phyloP scores from a whole-genome alignment of 2,888 invertebrate species.

The Eupithecia dodoneata region DNA sequence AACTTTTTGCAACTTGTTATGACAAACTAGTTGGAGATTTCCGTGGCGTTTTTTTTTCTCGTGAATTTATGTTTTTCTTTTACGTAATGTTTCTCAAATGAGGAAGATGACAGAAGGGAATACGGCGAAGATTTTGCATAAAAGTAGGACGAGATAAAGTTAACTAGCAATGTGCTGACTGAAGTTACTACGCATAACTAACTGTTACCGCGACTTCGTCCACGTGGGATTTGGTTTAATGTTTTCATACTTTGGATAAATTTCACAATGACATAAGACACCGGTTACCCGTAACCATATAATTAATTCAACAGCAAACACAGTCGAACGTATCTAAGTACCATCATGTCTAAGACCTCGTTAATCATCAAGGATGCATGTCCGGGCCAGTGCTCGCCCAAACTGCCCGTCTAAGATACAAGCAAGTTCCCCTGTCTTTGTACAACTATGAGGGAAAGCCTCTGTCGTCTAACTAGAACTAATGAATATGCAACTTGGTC shows the following conservation, averaged over 20 bases:
- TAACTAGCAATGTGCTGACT: background rate
- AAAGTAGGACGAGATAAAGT: background rate
- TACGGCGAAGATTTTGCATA: background rate
- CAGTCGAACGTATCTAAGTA: constrained; percentile 13
- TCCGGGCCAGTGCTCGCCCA: constrained; percentile 49
- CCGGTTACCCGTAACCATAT: background rate
- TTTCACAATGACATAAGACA: background rate
- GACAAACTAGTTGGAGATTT: constrained; percentile 24
- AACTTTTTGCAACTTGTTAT: constrained; percentile 38
- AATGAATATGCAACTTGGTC: constrained; percentile 59
- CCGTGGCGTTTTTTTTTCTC: background rate
- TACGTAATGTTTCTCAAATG: background rate
- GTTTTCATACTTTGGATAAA: no score
- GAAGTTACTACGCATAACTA: background rate
- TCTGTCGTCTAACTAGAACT: constrained; percentile 52
- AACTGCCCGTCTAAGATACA: constrained; percentile 52
- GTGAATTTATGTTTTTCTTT: background rate
- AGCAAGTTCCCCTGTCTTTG: constrained; percentile 46
- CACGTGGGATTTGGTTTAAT: no score
- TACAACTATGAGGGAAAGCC: constrained; percentile 50
- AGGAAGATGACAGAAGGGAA: background rate
- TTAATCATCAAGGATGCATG: constrained; percentile 51
- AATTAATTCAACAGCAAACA: constrained; percentile 2
- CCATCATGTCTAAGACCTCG: constrained; percentile 22
- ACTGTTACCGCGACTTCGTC: no score